Percentiles rank a stretch among this genome's conserved stretches.
Conservation (phyloP, 2,113 vertebrate species). For the Callospermophilus lateralis region DNA sequence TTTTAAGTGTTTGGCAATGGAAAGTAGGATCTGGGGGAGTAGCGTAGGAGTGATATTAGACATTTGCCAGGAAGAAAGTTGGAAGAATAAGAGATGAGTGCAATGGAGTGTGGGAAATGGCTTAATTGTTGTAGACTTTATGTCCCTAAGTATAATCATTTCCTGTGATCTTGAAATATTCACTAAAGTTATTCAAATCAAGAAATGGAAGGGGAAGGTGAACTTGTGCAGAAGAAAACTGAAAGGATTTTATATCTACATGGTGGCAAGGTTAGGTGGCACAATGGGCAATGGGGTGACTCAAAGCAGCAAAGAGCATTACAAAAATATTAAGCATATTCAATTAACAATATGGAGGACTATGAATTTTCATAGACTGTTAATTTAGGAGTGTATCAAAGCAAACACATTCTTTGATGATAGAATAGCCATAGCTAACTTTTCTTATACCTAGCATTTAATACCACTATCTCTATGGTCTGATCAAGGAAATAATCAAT, state of each 20-base stretch:
- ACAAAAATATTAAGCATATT: neutral
- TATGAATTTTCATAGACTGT: neutral
- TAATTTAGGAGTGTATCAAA: neutral
- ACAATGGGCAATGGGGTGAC: too few relatives aligned
- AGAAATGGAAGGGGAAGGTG: neutral
- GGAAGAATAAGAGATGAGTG: neutral
- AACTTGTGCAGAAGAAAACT: neutral
- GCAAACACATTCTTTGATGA: neutral
- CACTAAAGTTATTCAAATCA: conserved; percentile 11
- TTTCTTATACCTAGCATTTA: neutral
- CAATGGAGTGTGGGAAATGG: neutral
- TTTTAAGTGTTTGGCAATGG: neutral
- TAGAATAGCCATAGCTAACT: neutral
- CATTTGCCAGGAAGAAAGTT: neutral
- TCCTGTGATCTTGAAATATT: neutral
- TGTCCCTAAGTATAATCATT: neutral
- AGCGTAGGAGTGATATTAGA: neutral
- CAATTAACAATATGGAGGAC: neutral
- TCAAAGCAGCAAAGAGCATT: neutral
- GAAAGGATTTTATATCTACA: neutral
- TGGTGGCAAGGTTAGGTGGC: neutral
- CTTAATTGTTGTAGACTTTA: neutral
- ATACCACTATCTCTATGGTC: neutral
- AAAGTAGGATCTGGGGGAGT: neutral
- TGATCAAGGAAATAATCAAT: neutral